A percentile compares a stretch with the other conserved stretches of the same genome.
Evolutionary conservation across 1,140 invertebrate species (phyloP).

Genomic region (Metaphire vulgaris): DNA sequence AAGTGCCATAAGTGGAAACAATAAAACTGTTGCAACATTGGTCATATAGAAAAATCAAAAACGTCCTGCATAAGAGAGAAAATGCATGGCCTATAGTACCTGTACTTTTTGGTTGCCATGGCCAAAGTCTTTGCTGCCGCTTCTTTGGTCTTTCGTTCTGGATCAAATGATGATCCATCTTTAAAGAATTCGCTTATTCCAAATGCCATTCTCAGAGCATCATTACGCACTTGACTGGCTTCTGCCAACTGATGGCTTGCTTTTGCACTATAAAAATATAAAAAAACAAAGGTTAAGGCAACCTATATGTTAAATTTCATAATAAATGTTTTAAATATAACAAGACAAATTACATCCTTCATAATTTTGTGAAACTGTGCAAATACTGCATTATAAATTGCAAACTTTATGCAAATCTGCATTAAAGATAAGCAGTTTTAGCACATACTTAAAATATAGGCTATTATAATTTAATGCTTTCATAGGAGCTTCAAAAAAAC

Average conservation of each 20-base stretch:
- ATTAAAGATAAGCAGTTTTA: too few relatives aligned
- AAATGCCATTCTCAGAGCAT: slow-evolving; percentile 81
- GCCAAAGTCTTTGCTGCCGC: slow-evolving; percentile 56
- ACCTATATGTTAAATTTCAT: background rate
- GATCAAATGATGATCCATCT: slow-evolving; percentile 86
- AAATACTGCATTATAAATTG: background rate
- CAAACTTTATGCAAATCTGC: too few relatives aligned
- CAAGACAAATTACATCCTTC: background rate
- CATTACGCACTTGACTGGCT: slow-evolving; percentile 94
- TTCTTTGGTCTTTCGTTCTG: slow-evolving; percentile 71
- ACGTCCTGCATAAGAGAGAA: too few relatives aligned
- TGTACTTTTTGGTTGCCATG: slow-evolving; percentile 44
- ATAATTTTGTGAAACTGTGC: background rate
- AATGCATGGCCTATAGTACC: too few relatives aligned
- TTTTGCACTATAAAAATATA: slow-evolving; percentile 65
- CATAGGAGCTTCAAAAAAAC: too few relatives aligned
- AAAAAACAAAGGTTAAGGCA: too few relatives aligned
- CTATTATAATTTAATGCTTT: too few relatives aligned
- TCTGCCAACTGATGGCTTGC: slow-evolving; percentile 92
- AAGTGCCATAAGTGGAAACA: too few relatives aligned
- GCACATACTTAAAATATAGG: too few relatives aligned
- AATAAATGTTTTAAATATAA: slow-evolving; percentile 16
- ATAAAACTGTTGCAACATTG: too few relatives aligned
- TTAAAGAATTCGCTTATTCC: slow-evolving; percentile 88
- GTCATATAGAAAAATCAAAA: too few relatives aligned